Evolutionary conservation across 2,113 vertebrate genomes (phyloP).

Genomic region (Gambusia holbrooki): DNA sequence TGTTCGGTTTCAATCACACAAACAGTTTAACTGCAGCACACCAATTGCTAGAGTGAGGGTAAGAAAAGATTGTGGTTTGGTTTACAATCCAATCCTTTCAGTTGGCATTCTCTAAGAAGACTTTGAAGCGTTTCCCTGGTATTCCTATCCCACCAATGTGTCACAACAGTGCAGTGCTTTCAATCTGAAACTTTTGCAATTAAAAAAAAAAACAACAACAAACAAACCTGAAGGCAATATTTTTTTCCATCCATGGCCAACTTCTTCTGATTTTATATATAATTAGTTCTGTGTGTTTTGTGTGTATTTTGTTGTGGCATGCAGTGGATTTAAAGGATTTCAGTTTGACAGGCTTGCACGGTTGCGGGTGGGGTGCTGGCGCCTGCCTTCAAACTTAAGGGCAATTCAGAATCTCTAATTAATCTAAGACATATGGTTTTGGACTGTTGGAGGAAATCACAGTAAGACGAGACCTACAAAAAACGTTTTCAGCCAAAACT

Average conservation of each 20-base stretch:
- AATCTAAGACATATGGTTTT: neutral
- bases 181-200: neutral
- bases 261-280: neutral
- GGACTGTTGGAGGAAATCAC: neutral
- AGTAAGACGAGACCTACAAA: neutral
- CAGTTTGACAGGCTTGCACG: neutral
- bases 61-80: conserved; percentile 2
- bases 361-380: neutral
- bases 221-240: neutral
- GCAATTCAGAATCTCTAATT: neutral
- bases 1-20: neutral
- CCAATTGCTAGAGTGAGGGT: neutral
- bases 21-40: neutral
- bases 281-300: neutral
- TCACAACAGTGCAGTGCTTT: neutral
- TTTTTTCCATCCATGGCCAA: neutral
- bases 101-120: neutral
- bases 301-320: neutral
- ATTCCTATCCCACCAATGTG: neutral
- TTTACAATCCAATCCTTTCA: neutral
- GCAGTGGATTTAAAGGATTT: neutral
- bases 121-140: neutral
- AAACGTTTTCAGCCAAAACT: neutral
- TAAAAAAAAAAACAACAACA: too few relatives aligned
- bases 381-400: neutral